Base-by-base conservation (phyloP, 2,797 vertebrate species). In the Lagodon rhomboides region DNA sequence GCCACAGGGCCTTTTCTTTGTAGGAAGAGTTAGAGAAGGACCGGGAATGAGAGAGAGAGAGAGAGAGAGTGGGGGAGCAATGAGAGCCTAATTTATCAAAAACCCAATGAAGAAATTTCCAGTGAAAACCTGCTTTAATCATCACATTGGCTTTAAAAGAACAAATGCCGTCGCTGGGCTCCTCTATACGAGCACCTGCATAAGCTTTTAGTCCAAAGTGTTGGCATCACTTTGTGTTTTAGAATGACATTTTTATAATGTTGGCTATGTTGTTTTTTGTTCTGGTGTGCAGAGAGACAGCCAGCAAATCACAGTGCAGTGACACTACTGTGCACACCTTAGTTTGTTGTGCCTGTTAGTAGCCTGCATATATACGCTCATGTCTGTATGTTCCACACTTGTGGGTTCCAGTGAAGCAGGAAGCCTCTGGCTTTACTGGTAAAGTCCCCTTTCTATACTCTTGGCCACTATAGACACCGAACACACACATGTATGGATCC, bases 351-450 rank as follows among this genome's bases (percentile, higher is more conserved):
- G 41, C 3, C 49, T 44, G 58, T 72, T 61, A 49, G 27, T n/a
- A 30, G 53, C 44, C 23, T 47, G 47, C 44, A 18, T 50, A 10
- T 34, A 15, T 54, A 16, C 54, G 25, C 62, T 60, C 25, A 4
- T 4, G 53, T 69, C 53, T 56, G 30, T 68, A 15, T 75, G 73
- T 71, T 63, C 76, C 62, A 60, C 60, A 54, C 77, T 68, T 82
- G 66, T 77, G 55, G 67, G 51, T 90, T 89, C 79, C 69, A 84
- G 84, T 84, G 65, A 46, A 68, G 75, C 86, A 86, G 91, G 93
- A 95, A 95, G 67, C 89, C 90, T 93, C 91, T 95, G 89, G 90
- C 89, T 93, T 93, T 95, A 91, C 94, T 92, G 91, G 93, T 68
- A 94, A 87, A 91, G 79, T 95, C 92, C 75, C 76, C 75, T 94